phyloP scores from a whole-genome alignment of 1,140 invertebrate species.

The Hypsibius dujardini region DNA sequence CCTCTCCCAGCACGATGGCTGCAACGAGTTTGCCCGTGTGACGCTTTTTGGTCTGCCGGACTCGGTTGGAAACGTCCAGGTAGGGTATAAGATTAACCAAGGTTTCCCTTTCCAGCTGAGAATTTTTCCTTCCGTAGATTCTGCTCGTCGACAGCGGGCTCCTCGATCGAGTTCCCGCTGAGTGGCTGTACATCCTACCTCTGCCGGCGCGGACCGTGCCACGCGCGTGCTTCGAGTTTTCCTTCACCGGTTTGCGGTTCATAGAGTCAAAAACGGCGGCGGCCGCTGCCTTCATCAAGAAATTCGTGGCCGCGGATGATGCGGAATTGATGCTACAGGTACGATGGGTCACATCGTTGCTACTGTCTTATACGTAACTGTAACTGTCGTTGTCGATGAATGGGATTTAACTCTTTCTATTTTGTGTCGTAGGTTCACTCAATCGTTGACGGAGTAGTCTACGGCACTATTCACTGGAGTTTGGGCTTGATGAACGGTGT shows the following conservation, averaged over 20 bases:
- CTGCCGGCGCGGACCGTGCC: background rate
- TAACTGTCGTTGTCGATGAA: background rate
- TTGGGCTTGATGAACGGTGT: background rate
- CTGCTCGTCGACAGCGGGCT: background rate
- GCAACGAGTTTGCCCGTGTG: no score
- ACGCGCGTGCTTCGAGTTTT: background rate
- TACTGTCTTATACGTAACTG: no score
- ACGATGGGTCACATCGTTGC: background rate
- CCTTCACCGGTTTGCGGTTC: background rate
- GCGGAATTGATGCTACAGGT: background rate
- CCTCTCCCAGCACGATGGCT: no score
- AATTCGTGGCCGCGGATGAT: background rate
- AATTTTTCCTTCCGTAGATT: slow-evolving; percentile 2
- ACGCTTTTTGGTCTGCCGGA: no score
- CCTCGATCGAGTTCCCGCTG: background rate
- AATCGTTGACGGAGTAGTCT: background rate
- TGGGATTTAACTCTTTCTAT: background rate
- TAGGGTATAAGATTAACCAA: no score
- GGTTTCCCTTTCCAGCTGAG: no score
- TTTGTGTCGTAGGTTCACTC: background rate
- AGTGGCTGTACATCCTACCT: background rate
- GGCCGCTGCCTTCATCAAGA: background rate
- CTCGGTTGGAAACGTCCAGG: no score
- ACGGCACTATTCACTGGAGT: background rate
- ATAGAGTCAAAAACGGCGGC: background rate